A percentile compares a stretch with the other conserved stretches of the same genome.
phyloP scores from a whole-genome alignment of 2,888 invertebrate species.

The Leptopilina myrica region DNA sequence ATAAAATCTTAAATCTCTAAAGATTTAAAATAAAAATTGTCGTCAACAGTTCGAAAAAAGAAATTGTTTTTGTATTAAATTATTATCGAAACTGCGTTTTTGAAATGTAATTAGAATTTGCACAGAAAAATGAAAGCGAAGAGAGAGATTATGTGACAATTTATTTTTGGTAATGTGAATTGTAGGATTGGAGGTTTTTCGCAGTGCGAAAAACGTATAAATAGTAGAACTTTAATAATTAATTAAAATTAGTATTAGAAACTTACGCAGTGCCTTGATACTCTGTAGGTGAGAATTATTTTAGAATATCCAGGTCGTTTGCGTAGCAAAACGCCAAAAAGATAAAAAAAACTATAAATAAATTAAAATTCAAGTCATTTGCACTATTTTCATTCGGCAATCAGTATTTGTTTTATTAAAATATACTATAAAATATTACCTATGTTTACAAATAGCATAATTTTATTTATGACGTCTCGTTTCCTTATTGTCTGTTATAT shows the following conservation, averaged over 20 bases:
- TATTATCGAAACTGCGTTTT: no score
- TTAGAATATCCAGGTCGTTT: constrained; percentile 48
- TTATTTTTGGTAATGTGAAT: constrained; percentile 10
- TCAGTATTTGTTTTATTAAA: constrained; percentile 45
- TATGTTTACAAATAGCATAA: constrained; percentile 43
- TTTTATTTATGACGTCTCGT: constrained; percentile 35
- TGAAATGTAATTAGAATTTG: neutral
- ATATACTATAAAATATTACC: neutral
- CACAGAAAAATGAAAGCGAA: neutral
- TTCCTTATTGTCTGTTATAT: constrained; percentile 27
- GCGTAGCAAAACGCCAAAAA: constrained; percentile 36
- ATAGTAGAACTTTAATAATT: constrained; percentile 28
- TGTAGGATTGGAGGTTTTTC: neutral
- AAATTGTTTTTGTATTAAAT: no score
- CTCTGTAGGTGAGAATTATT: constrained; percentile 62
- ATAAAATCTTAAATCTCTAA: no score
- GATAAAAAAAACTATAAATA: constrained; percentile 34
- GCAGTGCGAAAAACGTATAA: constrained; percentile 36
- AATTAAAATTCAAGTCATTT: constrained; percentile 15
- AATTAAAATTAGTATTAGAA: constrained; percentile 47
- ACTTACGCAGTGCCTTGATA: constrained; percentile 64
- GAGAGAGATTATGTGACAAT: constrained; percentile 1
- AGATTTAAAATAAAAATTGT: no score
- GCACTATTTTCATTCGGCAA: constrained; percentile 29
- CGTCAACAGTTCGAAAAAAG: no score